Base-by-base conservation (phyloP, 2,888 invertebrate species). In the Drosophila glabriapex region DNA sequence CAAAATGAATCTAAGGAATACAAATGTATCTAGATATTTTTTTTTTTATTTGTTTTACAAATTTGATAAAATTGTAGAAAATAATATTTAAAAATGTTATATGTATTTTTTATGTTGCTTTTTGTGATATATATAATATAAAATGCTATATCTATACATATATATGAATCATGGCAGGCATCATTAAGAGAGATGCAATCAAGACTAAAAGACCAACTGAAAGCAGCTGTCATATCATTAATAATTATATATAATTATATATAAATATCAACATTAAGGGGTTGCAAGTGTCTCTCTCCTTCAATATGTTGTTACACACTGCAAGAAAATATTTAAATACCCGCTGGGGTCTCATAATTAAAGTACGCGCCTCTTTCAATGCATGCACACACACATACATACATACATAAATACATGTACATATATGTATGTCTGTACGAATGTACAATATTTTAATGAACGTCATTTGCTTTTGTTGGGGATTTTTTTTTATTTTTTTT, bases 401-500 rank as follows among this genome's bases (percentile, higher is more conserved):
- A 12, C 4, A 37, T 35, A 35, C n/a, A 35, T 16, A 49, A 16
- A 49, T 56, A 58, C 64, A 73, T 50, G 56, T 35, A 33, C 54
- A 49, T 65, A 28, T 58, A 22, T 56, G 14, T 41, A 49, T 49
- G 9, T 53, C 25, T 49, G 33, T 65, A 29, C 56, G 29, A 9
- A 1, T 58, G 4, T 35, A 55, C 55, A 28, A 16, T 76, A 58
- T 74, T 90, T 85, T 89, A 79, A 85, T 89, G 85, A 89, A 68
- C 75, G 73, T 80, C 61, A 55, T 73, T 76, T 64, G 64, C 78
- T 62, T 68, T 65, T 67, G 55, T 63, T 73, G 58, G 16, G 16
- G 16, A 31, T 60, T 71, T 43, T 61, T 43, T 19, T n/a, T 60
- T 49, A 64, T 53, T 78, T 71, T 69, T 54, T 68, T 78, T 71